phyloP scores from a whole-genome alignment of 2,113 vertebrate species.

The Paradoxurus hermaphroditus region DNA sequence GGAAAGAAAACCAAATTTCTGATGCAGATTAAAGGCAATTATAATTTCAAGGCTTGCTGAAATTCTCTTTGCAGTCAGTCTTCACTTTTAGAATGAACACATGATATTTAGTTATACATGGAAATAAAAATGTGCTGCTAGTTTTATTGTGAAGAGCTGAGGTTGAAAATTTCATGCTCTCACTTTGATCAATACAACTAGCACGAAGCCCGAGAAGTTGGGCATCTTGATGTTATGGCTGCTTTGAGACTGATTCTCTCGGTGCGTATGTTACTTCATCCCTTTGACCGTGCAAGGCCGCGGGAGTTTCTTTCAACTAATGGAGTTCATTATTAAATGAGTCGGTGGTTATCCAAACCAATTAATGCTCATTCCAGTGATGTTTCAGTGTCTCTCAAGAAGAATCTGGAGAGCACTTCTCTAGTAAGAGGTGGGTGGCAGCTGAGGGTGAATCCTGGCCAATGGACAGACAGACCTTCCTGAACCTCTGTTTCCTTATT shows the following conservation, averaged over 20 bases:
- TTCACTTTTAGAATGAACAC: background rate
- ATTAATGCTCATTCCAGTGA: constrained; percentile 37
- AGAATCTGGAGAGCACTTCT: background rate
- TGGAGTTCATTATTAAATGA: constrained; percentile 42
- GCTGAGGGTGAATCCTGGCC: background rate
- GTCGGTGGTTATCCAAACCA: constrained; percentile 20
- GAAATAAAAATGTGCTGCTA: background rate
- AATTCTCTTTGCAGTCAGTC: background rate
- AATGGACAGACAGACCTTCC: background rate
- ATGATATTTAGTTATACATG: background rate
- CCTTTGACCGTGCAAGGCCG: background rate
- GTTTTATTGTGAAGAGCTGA: background rate
- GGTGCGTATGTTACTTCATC: background rate
- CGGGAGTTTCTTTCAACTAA: constrained; percentile 39
- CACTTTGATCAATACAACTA: background rate
- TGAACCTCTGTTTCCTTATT: background rate
- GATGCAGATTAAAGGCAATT: background rate
- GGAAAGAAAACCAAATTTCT: background rate
- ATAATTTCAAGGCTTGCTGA: constrained; percentile 14
- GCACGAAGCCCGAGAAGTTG: background rate
- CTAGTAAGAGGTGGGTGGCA: background rate
- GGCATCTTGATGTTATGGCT: background rate
- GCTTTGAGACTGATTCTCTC: background rate
- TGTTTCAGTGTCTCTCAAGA: constrained; percentile 5
- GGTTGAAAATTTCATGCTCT: background rate